phyloP scores from a whole-genome alignment of 2,113 vertebrate species.

The Orthonyx spaldingii region DNA sequence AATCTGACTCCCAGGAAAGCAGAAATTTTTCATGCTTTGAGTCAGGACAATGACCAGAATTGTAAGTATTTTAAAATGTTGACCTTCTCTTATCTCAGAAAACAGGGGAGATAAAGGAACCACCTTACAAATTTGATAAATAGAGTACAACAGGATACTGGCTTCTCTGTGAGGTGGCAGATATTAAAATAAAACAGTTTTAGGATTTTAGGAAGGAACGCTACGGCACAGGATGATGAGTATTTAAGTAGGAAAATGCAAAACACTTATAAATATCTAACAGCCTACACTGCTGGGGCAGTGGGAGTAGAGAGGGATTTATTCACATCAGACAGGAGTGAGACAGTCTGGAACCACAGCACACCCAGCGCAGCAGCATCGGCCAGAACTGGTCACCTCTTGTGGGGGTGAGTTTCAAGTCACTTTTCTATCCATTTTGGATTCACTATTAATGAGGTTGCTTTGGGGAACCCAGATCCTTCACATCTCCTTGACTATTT shows the following conservation, averaged over 20 bases:
- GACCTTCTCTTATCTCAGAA: neutral
- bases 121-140: neutral
- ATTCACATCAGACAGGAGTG: neutral
- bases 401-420: neutral
- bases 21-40: neutral
- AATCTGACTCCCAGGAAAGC: neutral
- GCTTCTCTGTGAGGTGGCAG: neutral
- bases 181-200: neutral
- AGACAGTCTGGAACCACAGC: neutral
- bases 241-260: neutral
- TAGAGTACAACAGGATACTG: neutral
- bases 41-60: neutral
- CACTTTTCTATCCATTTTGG: neutral
- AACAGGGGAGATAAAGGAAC: neutral
- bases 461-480: neutral
- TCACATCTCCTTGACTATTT: neutral
- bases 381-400: neutral
- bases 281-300: neutral
- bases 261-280: neutral
- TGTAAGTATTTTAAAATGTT: neutral
- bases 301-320: neutral
- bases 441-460: neutral
- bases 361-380: accelerated
- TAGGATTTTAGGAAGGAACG: neutral
- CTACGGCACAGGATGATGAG: neutral